A percentile compares a stretch with the other conserved stretches of the same genome.
These are phyloP conservation scores for Rhopalosiphum maidis DNA, from an alignment of 1,140 invertebrate species.

Conservation along the genomic window DNA sequence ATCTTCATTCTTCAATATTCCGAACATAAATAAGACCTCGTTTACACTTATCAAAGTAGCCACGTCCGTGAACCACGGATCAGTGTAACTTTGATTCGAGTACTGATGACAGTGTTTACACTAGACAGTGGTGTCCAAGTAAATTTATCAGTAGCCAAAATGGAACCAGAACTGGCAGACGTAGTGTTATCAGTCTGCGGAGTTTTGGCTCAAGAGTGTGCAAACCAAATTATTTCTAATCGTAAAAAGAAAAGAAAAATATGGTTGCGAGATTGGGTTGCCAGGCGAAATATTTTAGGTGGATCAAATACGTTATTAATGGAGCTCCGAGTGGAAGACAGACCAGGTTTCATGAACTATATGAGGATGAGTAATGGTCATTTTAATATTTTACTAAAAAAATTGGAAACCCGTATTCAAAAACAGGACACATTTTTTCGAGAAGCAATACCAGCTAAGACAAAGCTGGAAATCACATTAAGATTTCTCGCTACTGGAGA, in stretches of 20 bases:
- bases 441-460: not conserved
- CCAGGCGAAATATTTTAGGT: not conserved
- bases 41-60: conserved; percentile 19
- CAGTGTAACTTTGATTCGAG: conserved; percentile 13
- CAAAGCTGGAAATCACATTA: conserved; percentile 13
- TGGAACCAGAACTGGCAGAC: conserved; percentile 11
- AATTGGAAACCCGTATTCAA: not conserved
- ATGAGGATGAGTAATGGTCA: not conserved
- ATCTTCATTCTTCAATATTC: too few species aligned
- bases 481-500: not conserved
- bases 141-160: conserved; percentile 13
- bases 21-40: too few species aligned
- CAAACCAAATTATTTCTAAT: conserved; percentile 15
- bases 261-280: not conserved
- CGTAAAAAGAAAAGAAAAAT: not conserved
- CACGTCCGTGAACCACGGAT: conserved; percentile 6
- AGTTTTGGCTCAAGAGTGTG: conserved; percentile 13
- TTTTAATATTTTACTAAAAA: conserved; percentile 13
- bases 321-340: not conserved
- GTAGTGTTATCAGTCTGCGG: conserved; percentile 12
- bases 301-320: not conserved
- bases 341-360: conserved; percentile 8
- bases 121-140: too few species aligned
- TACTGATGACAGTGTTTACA: conserved; percentile 1
- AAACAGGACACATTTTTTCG: not conserved